Evolutionary conservation across 1,140 invertebrate species (phyloP).

Genomic region (Campoletis sonorensis): DNA sequence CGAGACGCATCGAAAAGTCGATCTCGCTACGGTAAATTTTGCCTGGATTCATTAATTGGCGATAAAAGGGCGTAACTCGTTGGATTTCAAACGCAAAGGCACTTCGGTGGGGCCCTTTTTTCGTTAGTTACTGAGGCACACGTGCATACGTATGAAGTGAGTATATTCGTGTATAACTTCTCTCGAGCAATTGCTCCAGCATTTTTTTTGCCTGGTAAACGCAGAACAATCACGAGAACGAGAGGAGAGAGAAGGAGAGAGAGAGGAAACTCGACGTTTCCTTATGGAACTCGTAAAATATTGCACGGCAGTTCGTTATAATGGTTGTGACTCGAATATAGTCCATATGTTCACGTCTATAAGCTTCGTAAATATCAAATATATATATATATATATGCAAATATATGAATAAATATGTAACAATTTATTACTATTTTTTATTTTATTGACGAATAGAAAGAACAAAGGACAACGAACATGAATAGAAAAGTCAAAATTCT

Average conservation of each 20-base stretch:
- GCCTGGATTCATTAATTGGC: not conserved
- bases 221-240: slow-evolving; percentile 62
- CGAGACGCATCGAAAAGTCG: not conserved
- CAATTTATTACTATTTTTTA: not conserved
- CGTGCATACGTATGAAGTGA: not conserved
- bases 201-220: slow-evolving; percentile 44
- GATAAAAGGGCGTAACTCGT: not conserved
- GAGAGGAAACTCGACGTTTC: slow-evolving; percentile 61
- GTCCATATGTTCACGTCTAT: slow-evolving; percentile 29
- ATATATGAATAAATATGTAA: not conserved
- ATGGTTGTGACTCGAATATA: slow-evolving; percentile 48
- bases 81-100: not conserved
- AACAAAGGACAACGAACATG: too few relatives aligned
- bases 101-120: not conserved
- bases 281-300: slow-evolving; percentile 72
- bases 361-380: not conserved
- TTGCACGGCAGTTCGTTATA: slow-evolving; percentile 63
- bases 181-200: slow-evolving; percentile 39
- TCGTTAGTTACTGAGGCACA: not conserved
- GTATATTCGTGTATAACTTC: slow-evolving; percentile 36
- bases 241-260: not conserved
- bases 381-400: not conserved
- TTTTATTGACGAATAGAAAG: too few relatives aligned
- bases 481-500: too few relatives aligned
- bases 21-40: not conserved